These are phyloP conservation scores for Coregonus ussuriensis DNA, from an alignment of 2,797 vertebrate species.

Conservation along the genomic window DNA sequence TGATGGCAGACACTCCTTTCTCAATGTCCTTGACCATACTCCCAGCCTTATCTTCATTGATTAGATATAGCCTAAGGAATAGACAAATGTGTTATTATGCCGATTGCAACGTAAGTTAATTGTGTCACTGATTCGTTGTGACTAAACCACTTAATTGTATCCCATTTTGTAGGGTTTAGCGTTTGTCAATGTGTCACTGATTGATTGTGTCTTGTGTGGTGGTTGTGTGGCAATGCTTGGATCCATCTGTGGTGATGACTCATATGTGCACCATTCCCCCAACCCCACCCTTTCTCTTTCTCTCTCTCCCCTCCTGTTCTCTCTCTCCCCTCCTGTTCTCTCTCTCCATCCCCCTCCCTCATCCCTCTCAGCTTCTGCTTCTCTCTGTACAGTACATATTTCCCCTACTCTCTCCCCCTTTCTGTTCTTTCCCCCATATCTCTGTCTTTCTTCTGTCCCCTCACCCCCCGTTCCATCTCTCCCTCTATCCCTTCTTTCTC, in stretches of 20 bases:
- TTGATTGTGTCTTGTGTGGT: too few species aligned
- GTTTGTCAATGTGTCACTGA: too few species aligned
- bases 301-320: constrained; percentile 16
- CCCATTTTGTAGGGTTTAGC: too few species aligned
- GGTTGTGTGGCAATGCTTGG: not conserved
- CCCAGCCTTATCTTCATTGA: not conserved
- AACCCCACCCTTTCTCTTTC: constrained; percentile 18
- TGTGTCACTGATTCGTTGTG: too few species aligned
- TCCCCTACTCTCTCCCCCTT: constrained; percentile 1
- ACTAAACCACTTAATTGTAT: too few species aligned
- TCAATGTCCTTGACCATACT: not conserved
- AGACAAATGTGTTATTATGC: too few species aligned
- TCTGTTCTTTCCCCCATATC: constrained; percentile 24
- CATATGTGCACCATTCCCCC: not conserved
- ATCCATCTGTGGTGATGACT: not conserved
- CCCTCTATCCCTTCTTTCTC: constrained; percentile 39
- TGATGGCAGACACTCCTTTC: constrained; percentile 20
- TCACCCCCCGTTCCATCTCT: constrained; percentile 17
- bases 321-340: not conserved
- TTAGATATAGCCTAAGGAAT: not conserved
- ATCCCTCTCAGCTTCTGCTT: constrained; percentile 17
- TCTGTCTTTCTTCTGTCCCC: constrained; percentile 26
- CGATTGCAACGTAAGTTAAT: too few species aligned
- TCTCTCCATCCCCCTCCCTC: constrained; percentile 17
- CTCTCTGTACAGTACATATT: constrained; percentile 13